Conservation (phyloP, 2,797 vertebrate species). For the Melanotaenia trifasciata region DNA sequence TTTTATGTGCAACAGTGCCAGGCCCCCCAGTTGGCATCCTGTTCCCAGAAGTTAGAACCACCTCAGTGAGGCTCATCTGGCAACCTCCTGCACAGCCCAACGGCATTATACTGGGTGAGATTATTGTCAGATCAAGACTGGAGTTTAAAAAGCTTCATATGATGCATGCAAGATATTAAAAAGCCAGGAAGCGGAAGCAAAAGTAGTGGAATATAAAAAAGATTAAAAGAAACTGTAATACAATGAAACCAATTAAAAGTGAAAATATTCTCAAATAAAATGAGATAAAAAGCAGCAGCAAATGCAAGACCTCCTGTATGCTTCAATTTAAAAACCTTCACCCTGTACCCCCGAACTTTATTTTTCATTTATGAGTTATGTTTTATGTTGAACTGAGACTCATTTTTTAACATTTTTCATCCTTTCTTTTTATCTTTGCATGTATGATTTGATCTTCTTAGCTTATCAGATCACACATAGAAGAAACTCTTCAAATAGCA, state of each 20-base stretch:
- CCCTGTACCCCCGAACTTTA: neutral
- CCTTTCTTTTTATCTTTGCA: constrained; percentile 5
- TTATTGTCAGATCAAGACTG: constrained; percentile 3
- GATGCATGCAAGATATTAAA: constrained; percentile 6
- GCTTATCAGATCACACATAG: constrained; percentile 95
- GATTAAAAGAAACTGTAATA: constrained; percentile 3
- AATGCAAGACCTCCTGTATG: neutral
- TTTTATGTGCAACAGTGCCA: constrained; percentile 83
- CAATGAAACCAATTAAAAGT: neutral
- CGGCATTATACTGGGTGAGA: constrained; percentile 94
- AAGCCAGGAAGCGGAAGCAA: constrained; percentile 10
- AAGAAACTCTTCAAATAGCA: constrained; percentile 88
- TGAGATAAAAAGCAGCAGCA: constrained; percentile 7
- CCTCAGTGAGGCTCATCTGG: constrained; percentile 93
- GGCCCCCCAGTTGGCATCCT: constrained; percentile 95
- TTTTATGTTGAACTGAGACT: constrained; percentile 21
- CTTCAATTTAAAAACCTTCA: neutral
- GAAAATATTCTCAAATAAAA: neutral
- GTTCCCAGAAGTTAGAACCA: constrained; percentile 96
- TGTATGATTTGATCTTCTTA: constrained; percentile 56
- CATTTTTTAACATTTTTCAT: constrained; percentile 1
- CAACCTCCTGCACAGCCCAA: constrained; percentile 94
- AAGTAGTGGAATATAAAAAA: constrained; percentile 4
- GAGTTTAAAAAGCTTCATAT: neutral
- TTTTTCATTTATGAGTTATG: neutral